phyloP scores from a whole-genome alignment of 2,888 invertebrate species.

The Yponomeuta sedellus region DNA sequence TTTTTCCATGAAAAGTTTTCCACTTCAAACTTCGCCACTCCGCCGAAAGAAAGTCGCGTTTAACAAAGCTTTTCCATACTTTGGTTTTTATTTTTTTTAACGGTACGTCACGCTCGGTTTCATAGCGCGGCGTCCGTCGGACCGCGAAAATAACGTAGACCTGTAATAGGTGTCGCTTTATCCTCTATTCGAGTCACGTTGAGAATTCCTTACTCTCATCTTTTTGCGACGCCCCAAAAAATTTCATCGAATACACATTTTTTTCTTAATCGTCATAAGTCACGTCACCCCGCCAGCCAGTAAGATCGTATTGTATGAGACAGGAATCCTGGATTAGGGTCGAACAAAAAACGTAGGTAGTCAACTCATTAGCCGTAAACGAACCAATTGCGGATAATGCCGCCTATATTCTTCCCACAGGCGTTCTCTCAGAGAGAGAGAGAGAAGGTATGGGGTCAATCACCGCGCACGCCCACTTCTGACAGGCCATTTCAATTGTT shows the following conservation, averaged over 20 bases:
- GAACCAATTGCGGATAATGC: background rate
- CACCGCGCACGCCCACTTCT: too few relatives aligned
- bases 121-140: slow-evolving; percentile 60
- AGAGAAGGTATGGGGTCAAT: too few relatives aligned
- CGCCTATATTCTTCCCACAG: too few relatives aligned
- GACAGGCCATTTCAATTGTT: too few relatives aligned
- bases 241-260: slow-evolving; percentile 77
- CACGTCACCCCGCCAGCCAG: slow-evolving; percentile 56
- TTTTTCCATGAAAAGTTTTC: slow-evolving; percentile 74
- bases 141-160: slow-evolving; percentile 69
- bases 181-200: slow-evolving; percentile 69
- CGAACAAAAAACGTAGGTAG: slow-evolving; percentile 8
- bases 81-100: slow-evolving; percentile 72
- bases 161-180: slow-evolving; percentile 70
- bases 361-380: slow-evolving; percentile 9
- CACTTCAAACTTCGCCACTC: slow-evolving; percentile 75
- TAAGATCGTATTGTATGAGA: background rate
- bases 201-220: slow-evolving; percentile 75
- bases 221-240: slow-evolving; percentile 72
- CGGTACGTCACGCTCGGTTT: slow-evolving; percentile 73
- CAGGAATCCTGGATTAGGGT: slow-evolving; percentile 2
- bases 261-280: slow-evolving; percentile 75
- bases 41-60: slow-evolving; percentile 69
- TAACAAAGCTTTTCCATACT: slow-evolving; percentile 75
- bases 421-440: too few relatives aligned